phyloP scores from a whole-genome alignment of 2,888 invertebrate genomes.

The Lymantria monacha region DNA sequence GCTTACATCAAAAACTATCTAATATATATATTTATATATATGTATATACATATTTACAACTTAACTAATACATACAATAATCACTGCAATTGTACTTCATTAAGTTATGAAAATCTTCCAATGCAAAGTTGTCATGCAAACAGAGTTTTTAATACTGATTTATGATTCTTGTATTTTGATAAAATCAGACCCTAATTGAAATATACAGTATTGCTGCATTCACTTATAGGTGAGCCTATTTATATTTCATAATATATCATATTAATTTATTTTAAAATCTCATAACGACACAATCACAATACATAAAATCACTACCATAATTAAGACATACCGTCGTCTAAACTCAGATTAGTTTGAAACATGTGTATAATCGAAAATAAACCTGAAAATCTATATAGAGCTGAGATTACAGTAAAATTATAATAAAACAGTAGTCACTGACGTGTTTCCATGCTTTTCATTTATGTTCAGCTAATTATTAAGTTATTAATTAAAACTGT shows the following conservation, averaged over 20 bases:
- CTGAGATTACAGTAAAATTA: too few species aligned
- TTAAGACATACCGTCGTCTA: too few species aligned
- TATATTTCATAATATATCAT: slow-evolving; percentile 21
- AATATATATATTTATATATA: slow-evolving; percentile 10
- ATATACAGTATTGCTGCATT: slow-evolving; percentile 11
- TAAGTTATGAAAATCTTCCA: slow-evolving; percentile 16
- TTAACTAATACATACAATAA: slow-evolving; percentile 44
- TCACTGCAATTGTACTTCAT: slow-evolving; percentile 46
- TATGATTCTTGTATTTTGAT: slow-evolving; percentile 15
- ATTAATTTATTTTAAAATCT: slow-evolving; percentile 22
- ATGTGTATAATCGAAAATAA: too few species aligned
- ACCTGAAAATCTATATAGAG: too few species aligned
- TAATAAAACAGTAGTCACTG: too few species aligned
- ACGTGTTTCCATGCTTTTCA: too few species aligned
- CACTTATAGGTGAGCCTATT: slow-evolving; percentile 13
- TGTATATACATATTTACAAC: slow-evolving; percentile 46
- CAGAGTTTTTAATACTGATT: slow-evolving; percentile 54
- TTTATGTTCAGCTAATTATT: too few species aligned
- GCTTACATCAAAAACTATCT: slow-evolving; percentile 39
- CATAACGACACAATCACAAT: slow-evolving; percentile 38
- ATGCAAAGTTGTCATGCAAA: slow-evolving; percentile 25
- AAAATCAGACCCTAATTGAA: slow-evolving; percentile 3
- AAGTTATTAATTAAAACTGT: too few species aligned
- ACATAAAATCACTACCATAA: too few species aligned
- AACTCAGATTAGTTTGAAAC: too few species aligned